A percentile compares a stretch with the other conserved stretches of the same genome.
phyloP scores from a whole-genome alignment of 2,888 invertebrate genomes.

The Brenthis ino region DNA sequence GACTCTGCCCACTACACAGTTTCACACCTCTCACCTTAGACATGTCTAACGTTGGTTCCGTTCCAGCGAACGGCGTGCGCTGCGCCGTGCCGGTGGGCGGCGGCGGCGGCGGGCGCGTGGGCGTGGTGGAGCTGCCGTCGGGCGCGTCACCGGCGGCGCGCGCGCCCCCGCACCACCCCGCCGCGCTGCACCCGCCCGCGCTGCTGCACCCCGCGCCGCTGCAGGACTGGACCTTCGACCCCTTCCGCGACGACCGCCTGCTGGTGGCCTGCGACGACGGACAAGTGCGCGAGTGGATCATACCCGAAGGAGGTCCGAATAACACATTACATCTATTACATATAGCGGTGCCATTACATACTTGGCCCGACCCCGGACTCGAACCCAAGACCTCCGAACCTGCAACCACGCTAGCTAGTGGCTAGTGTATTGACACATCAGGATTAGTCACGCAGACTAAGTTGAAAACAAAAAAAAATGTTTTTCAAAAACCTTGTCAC shows the following conservation, averaged over 20 bases:
- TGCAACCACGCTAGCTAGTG: background rate
- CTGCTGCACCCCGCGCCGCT: slow-evolving; percentile 94
- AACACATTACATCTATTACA: no score
- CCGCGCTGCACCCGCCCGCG: slow-evolving; percentile 93
- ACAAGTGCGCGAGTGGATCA: slow-evolving; percentile 89
- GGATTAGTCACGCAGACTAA: no score
- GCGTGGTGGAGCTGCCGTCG: slow-evolving; percentile 88
- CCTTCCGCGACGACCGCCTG: slow-evolving; percentile 90
- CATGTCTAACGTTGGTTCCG: background rate
- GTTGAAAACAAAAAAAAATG: no score
- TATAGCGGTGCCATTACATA: no score
- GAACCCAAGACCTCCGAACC: background rate
- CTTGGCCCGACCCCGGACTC: no score
- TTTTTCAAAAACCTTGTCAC: no score
- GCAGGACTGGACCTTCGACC: slow-evolving; percentile 97
- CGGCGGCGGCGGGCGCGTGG: slow-evolving; percentile 81
- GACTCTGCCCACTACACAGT: no score
- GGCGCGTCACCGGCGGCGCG: slow-evolving; percentile 53
- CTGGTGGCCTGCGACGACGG: slow-evolving; percentile 96
- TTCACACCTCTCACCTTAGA: no score
- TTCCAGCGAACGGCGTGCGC: slow-evolving; percentile 89
- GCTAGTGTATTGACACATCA: no score
- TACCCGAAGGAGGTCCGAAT: slow-evolving; percentile 84
- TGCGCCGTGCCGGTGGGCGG: slow-evolving; percentile 96
- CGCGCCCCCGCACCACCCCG: slow-evolving; percentile 83